A percentile compares a stretch with the other conserved stretches of the same genome.
Conservation (phyloP, 2,888 invertebrate genomes). For the Leucoma salicis region DNA sequence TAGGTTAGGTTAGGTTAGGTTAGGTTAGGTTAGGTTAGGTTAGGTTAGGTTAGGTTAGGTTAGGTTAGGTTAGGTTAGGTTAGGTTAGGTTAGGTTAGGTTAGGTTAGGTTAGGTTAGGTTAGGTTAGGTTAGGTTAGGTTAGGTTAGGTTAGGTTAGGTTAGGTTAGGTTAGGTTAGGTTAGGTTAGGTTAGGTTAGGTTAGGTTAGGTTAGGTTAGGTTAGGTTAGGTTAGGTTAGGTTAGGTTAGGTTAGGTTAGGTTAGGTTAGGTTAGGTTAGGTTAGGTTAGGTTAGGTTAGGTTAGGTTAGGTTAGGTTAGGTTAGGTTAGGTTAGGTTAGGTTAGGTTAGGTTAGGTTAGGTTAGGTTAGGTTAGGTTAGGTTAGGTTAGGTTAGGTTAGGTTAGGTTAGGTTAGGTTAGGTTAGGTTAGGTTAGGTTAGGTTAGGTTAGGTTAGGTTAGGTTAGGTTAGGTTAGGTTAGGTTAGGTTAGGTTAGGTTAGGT, state of each 20-base stretch:
- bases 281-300: constrained; percentile 27
- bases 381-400: constrained; percentile 11
- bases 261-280: constrained; percentile 32
- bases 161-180: constrained; percentile 16
- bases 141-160: constrained; percentile 15
- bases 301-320: constrained; percentile 28
- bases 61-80: constrained; percentile 28
- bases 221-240: constrained; percentile 26
- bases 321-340: constrained; percentile 30
- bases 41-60: constrained; percentile 29
- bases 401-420: constrained; percentile 8
- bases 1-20: constrained; percentile 27
- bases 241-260: constrained; percentile 26
- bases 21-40: constrained; percentile 30
- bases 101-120: constrained; percentile 24
- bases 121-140: constrained; percentile 11
- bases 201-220: constrained; percentile 17
- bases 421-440: constrained; percentile 7
- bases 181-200: constrained; percentile 27
- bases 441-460: constrained; percentile 16
- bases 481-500: constrained; percentile 18
- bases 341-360: constrained; percentile 21
- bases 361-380: constrained; percentile 29
- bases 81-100: constrained; percentile 25
- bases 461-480: constrained; percentile 20